Percentiles rank a stretch among this genome's conserved stretches.
Evolutionary conservation across 2,113 vertebrate genomes (phyloP).

Genomic region (Lanius ludovicianus): DNA sequence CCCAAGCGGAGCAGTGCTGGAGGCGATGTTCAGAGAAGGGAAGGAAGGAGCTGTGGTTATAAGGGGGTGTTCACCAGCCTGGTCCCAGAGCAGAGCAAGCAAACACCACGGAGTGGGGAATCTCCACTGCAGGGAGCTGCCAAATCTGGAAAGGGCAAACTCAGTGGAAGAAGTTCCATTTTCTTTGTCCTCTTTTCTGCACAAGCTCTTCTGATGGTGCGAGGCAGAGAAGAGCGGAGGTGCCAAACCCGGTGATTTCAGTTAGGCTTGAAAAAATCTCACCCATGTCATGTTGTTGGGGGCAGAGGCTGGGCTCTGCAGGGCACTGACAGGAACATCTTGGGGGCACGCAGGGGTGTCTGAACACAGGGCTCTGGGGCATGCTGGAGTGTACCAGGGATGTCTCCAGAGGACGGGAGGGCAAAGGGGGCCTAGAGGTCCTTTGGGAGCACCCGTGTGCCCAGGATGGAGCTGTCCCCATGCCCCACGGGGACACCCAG

Average conservation of each 20-base stretch:
- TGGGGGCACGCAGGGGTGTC: neutral
- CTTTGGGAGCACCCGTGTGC: neutral
- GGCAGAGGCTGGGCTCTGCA: neutral
- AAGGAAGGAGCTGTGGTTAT: neutral
- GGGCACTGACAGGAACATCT: neutral
- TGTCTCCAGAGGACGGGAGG: neutral
- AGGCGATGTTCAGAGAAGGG: neutral
- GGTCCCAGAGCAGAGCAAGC: neutral
- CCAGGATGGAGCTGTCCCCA: neutral
- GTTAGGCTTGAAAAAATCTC: neutral
- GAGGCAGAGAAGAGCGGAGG: neutral
- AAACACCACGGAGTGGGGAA: neutral
- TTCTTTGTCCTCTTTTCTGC: neutral
- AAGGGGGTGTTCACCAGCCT: neutral
- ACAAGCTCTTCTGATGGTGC: neutral
- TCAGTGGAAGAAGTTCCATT: neutral
- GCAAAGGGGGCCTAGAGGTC: neutral
- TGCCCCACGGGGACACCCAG: neutral
- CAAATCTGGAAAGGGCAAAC: neutral
- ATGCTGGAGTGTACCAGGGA: neutral
- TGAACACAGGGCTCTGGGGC: neutral
- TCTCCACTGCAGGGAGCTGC: neutral
- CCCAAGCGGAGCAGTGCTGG: neutral
- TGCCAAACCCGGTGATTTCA: neutral
- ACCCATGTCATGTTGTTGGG: neutral